Evolutionary conservation across 1,140 invertebrate species (phyloP).

Genomic region (Antheraea pernyi): DNA sequence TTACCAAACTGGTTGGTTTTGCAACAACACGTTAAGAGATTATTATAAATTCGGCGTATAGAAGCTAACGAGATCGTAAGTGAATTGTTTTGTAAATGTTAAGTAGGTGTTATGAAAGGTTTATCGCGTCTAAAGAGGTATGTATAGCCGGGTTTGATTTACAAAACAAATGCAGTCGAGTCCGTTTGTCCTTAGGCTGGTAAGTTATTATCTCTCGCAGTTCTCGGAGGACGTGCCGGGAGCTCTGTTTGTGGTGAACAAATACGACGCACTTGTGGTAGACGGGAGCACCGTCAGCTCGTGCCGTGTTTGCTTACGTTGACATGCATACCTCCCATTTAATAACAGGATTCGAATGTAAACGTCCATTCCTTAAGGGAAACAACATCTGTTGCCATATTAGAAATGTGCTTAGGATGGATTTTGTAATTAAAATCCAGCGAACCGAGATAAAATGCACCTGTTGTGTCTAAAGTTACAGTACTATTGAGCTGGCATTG

Average conservation of each 20-base stretch:
- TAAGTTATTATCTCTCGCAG: slow-evolving; percentile 50
- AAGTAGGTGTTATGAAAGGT: slow-evolving; percentile 8
- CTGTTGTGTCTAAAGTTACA: neutral
- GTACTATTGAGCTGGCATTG: neutral
- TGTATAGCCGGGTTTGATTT: slow-evolving; percentile 5
- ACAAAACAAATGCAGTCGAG: neutral
- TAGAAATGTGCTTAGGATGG: slow-evolving; percentile 17
- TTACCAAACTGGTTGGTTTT: slow-evolving; percentile 29
- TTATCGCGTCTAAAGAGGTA: neutral
- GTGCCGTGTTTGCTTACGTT: slow-evolving; percentile 55
- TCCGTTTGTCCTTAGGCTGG: slow-evolving; percentile 41
- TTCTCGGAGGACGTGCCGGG: slow-evolving; percentile 47
- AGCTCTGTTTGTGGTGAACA: slow-evolving; percentile 58
- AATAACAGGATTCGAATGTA: slow-evolving; percentile 29
- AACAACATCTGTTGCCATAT: slow-evolving; percentile 4
- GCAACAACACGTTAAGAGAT: slow-evolving; percentile 22
- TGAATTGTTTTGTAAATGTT: neutral
- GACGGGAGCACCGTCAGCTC: slow-evolving; percentile 44
- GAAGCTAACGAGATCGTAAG: neutral
- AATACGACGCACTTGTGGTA: slow-evolving; percentile 64
- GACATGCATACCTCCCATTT: slow-evolving; percentile 66
- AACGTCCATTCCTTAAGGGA: slow-evolving; percentile 14
- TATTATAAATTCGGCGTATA: slow-evolving; percentile 18
- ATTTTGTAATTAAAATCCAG: slow-evolving; percentile 6
- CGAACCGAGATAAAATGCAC: slow-evolving; percentile 1